phyloP scores from a whole-genome alignment of 2,888 invertebrate genomes.

The Dascillus cervinus region DNA sequence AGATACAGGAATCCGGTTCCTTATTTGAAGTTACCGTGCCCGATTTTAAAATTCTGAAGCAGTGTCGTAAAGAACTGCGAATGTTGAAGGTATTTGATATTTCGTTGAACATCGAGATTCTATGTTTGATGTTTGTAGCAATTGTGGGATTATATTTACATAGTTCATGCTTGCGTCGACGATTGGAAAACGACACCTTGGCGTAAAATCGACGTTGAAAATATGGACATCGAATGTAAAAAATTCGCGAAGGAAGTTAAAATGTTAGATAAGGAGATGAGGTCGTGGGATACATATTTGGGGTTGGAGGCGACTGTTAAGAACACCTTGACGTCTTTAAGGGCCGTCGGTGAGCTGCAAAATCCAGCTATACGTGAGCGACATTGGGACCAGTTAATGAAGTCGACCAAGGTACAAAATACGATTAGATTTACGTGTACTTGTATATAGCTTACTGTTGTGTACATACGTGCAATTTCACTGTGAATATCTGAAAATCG shows the following conservation, averaged over 20 bases:
- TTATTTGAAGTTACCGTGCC: conserved; percentile 93
- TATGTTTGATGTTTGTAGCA: conserved; percentile 48
- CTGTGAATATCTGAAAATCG: conserved; percentile 14
- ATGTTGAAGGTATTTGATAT: conserved; percentile 64
- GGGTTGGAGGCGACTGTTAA: conserved; percentile 87
- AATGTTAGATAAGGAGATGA: conserved; percentile 91
- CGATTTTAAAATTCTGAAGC: conserved; percentile 86
- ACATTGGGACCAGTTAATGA: conserved; percentile 96
- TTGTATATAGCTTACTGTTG: conserved; percentile 1
- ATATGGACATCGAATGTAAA: conserved; percentile 98
- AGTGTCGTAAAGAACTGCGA: conserved; percentile 83
- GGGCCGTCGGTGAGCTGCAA: conserved; percentile 92
- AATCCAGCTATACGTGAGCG: conserved; percentile 93
- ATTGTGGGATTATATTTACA: conserved; percentile 91
- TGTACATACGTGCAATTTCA: conserved; percentile 18
- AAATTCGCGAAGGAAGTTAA: conserved; percentile 93
- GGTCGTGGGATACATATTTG: conserved; percentile 86
- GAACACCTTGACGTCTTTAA: conserved; percentile 90
- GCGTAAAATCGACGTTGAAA: conserved; percentile 95
- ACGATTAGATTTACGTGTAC: conserved; percentile 5
- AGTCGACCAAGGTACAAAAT: conserved; percentile 93
- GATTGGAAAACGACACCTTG: conserved; percentile 98
- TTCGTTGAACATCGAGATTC: background rate
- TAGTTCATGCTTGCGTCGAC: conserved; percentile 84
- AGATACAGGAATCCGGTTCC: conserved; percentile 82